Percentiles rank a stretch among this genome's conserved stretches.
phyloP scores from a whole-genome alignment of 1,140 invertebrate genomes.

The Sycophaga agraensis region DNA sequence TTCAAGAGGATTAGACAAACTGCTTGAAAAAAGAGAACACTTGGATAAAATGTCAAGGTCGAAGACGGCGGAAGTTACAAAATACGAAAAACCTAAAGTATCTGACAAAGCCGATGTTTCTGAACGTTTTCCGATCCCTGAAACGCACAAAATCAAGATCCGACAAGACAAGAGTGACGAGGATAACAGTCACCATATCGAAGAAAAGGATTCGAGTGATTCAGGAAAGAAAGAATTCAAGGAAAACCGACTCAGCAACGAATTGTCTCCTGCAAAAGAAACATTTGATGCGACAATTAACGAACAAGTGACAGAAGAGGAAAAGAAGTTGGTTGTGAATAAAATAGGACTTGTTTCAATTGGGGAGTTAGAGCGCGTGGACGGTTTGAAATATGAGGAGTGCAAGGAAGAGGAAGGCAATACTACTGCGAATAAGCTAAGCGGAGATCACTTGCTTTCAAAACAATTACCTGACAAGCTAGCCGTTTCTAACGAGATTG shows the following conservation, averaged over 20 bases:
- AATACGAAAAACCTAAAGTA: neutral
- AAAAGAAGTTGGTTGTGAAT: neutral
- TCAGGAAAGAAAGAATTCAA: too few relatives aligned
- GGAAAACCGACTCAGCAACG: neutral
- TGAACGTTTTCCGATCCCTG: neutral
- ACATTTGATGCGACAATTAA: neutral
- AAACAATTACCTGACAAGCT: constrained; percentile 38
- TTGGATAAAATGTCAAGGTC: constrained; percentile 52
- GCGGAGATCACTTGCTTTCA: constrained; percentile 29
- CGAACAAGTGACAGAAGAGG: constrained; percentile 10
- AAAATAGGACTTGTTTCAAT: neutral
- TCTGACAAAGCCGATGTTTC: constrained; percentile 11
- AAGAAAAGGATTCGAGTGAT: neutral
- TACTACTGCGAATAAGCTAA: too few relatives aligned
- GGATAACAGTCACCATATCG: constrained; percentile 34
- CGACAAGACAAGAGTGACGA: constrained; percentile 31
- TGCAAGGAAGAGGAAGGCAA: constrained; percentile 1
- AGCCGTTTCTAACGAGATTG: constrained; percentile 27
- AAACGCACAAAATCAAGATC: neutral
- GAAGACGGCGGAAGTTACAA: constrained; percentile 29
- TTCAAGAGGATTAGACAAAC: constrained; percentile 56
- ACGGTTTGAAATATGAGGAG: neutral
- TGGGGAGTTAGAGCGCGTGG: constrained; percentile 17
- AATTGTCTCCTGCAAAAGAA: neutral
- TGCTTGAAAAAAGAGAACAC: constrained; percentile 57